Evolutionary conservation across 2,113 vertebrate species (phyloP).

Genomic region (Felis catus): DNA sequence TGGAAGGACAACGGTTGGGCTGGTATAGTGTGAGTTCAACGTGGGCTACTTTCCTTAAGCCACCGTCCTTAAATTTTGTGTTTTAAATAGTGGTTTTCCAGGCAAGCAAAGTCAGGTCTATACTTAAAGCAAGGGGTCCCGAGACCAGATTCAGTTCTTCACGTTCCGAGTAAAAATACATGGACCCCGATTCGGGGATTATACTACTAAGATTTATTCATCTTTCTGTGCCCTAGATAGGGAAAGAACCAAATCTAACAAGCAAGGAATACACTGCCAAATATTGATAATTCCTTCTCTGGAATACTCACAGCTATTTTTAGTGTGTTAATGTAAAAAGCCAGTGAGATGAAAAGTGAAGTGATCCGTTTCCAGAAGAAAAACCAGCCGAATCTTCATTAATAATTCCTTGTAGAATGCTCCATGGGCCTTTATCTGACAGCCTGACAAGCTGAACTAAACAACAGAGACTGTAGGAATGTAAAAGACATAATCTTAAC

Average conservation of each 20-base stretch:
- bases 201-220: conserved; percentile 24
- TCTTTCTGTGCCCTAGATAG: conserved; percentile 52
- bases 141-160: neutral
- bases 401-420: conserved; percentile 84
- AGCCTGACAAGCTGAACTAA: conserved; percentile 83
- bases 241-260: conserved; percentile 67
- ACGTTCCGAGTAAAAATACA: neutral
- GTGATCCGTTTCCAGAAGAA: conserved; percentile 82
- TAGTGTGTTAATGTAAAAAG: conserved; percentile 85
- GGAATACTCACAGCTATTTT: conserved; percentile 82
- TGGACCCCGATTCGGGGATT: neutral
- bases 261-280: conserved; percentile 71
- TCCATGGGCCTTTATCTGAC: conserved; percentile 82
- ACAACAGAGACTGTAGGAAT: conserved; percentile 83
- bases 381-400: conserved; percentile 84
- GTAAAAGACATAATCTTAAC: conserved; percentile 83
- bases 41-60: neutral
- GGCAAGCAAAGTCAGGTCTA: neutral
- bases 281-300: conserved; percentile 80
- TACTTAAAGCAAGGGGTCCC: neutral
- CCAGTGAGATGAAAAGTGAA: conserved; percentile 84
- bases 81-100: neutral
- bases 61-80: neutral
- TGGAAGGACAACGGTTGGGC: neutral
- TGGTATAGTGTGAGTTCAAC: neutral